Evolutionary conservation across 2,888 invertebrate genomes (phyloP), one percentile per base, ranked within the genome.

Genomic region (Tyria jacobaeae): DNA sequence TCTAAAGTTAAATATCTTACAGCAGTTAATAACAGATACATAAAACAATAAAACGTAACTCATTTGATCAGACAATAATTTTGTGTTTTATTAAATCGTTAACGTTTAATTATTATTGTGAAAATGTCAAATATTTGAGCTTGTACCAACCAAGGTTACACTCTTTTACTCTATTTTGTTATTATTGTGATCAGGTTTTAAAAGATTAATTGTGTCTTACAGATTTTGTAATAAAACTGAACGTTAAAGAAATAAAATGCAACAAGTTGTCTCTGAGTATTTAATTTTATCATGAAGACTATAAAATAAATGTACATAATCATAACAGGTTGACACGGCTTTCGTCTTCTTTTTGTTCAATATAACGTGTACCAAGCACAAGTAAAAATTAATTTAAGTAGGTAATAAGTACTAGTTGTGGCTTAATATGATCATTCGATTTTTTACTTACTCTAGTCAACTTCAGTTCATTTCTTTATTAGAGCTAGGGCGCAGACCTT

Each of bases 71-170:
- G 24, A 14, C 6, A 31, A 31, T 34, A 21, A 44, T 21, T 31
- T n/a, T 10, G 6, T 44, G 44, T 14, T 31, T 41, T 54, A 54
- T 54, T 17, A 53, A 25, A 27, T 53, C 39, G 14, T 53, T 17
- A 25, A 53, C 39, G 14, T 21, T 66, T 50, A 56, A 66, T 68
- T 62, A 62, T 69, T 63, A 58, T 53, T 17, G 64, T 60, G 54
- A 71, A 70, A 76, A 69, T 73, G 71, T 66, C 71, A 67, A 66
- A 76, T 75, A 74, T 60, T 64, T 69, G 49, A 48, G 35, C 21
- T 35, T 58, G 6, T 56, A 57, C 39, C 53, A 41, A 37, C 15
- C 71, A 75, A 75, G 75, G 75, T 37, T 64, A 35, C 4, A 14
- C 9, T 58, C 51, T 56, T 50, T 52, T 37, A 57, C 50, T 50